Conservation (phyloP, 2,888 invertebrate species). For the Gastrophysa polygoni region DNA sequence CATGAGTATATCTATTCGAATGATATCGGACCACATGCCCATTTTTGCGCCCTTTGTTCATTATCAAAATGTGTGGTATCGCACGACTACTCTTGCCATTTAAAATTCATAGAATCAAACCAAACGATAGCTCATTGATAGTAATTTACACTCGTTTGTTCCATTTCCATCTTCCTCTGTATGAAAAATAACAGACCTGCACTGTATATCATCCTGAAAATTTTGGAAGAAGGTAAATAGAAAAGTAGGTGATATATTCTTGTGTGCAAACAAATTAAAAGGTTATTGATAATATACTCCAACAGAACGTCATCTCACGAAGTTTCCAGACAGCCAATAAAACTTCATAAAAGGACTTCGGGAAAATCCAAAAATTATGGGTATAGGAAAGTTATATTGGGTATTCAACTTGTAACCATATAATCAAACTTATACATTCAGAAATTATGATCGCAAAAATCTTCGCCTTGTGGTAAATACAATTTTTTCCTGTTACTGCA, state of each 20-base stretch:
- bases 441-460: background rate
- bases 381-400: background rate
- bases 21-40: too few relatives aligned
- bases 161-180: too few relatives aligned
- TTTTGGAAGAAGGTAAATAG: background rate
- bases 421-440: background rate
- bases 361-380: background rate
- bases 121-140: too few relatives aligned
- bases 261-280: background rate
- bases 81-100: too few relatives aligned
- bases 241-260: background rate
- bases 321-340: background rate
- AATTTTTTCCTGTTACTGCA: background rate
- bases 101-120: too few relatives aligned
- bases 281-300: background rate
- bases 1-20: too few relatives aligned
- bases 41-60: too few relatives aligned
- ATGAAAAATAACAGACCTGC: too few relatives aligned
- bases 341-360: background rate
- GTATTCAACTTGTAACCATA: background rate
- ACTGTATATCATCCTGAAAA: too few relatives aligned
- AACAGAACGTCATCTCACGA: background rate
- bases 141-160: too few relatives aligned
- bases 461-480: background rate
- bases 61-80: too few relatives aligned